Evolutionary conservation across 2,888 invertebrate species (phyloP), one percentile per base, ranked within the genome.

Genomic region (Eupelmus urozonus): DNA sequence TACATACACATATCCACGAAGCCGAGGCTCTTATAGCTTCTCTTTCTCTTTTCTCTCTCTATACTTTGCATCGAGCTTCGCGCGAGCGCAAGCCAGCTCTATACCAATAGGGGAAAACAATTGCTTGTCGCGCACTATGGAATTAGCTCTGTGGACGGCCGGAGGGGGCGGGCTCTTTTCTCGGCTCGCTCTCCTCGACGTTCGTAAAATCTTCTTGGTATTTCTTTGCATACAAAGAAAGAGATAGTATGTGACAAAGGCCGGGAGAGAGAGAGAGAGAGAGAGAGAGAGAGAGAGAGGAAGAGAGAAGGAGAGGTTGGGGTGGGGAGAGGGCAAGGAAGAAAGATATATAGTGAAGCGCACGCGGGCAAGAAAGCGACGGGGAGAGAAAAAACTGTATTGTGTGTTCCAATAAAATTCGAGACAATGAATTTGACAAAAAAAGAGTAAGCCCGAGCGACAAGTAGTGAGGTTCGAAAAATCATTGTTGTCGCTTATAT

Each of bases 81-180:
- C 59, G 55, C 23, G 23, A n/a, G n/a, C 65, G 4, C 45, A 34
- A 5, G 3, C 34, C 9, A 3, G 3, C 34, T 69, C 53, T 70
- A 65, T 57, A 57, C 70, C 63, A 70, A 70, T 76, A 70, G 65
- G 62, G 57, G 81, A 82, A 80, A 80, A 78, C 81, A 81, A 81
- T 79, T 75, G 80, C 66, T 80, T 65, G 77, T 78, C 75, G 69
- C 69, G 42, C 73, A 81, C 77, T 79, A 69, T 82, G 67, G 79
- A 82, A 81, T 82, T 82, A 82, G 80, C 78, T 60, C 11, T 75
- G 69, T 75, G 69, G 73, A 60, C 72, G 80, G 78, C 62, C 45
- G 65, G 74, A 69, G 45, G 78, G 74, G 80, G 65, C 62, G 81
- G 76, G 53, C 59, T 34, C 9, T 34, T 34, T 34, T 34, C 9